These are phyloP conservation scores for Sweltsa coloradensis DNA, from an alignment of 1,140 invertebrate species.

Conservation along the genomic window DNA sequence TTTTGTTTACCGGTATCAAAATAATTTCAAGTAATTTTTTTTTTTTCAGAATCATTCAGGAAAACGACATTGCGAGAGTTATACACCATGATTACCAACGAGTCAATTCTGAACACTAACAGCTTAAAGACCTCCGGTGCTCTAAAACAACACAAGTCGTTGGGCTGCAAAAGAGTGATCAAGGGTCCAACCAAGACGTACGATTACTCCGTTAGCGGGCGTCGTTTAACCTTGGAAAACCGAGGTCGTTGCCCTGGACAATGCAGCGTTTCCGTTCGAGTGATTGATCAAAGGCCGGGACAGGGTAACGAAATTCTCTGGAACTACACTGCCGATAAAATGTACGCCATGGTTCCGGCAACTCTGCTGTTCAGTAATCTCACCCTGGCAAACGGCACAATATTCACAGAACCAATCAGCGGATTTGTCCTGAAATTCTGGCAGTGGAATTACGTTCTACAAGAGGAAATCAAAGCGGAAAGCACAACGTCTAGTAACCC, in stretches of 20 bases:
- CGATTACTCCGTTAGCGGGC: constrained; percentile 10
- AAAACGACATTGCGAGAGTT: constrained; percentile 28
- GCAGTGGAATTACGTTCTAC: constrained; percentile 49
- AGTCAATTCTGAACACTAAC: constrained; percentile 21
- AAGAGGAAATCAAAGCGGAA: too few relatives aligned
- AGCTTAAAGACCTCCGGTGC: constrained; percentile 16
- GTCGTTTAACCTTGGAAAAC: constrained; percentile 44
- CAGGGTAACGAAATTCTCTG: constrained; percentile 37
- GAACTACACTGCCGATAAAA: constrained; percentile 41
- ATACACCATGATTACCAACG: constrained; percentile 30
- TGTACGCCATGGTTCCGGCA: constrained; percentile 52
- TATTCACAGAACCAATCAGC: constrained; percentile 31
- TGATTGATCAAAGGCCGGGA: constrained; percentile 40
- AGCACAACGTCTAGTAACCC: too few relatives aligned
- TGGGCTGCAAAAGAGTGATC: constrained; percentile 28
- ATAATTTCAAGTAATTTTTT: constrained; percentile 24
- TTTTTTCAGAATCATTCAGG: constrained; percentile 17
- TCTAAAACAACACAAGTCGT: constrained; percentile 17
- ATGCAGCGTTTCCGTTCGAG: constrained; percentile 44
- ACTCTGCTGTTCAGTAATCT: constrained; percentile 40
- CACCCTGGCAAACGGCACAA: background rate
- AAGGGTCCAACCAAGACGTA: constrained; percentile 35
- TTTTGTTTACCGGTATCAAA: constrained; percentile 38
- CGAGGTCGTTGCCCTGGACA: constrained; percentile 45
- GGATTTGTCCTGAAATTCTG: constrained; percentile 70